These are phyloP conservation scores for Petroica traversi DNA, from an alignment of 2,113 vertebrate species.

Conservation along the genomic window DNA sequence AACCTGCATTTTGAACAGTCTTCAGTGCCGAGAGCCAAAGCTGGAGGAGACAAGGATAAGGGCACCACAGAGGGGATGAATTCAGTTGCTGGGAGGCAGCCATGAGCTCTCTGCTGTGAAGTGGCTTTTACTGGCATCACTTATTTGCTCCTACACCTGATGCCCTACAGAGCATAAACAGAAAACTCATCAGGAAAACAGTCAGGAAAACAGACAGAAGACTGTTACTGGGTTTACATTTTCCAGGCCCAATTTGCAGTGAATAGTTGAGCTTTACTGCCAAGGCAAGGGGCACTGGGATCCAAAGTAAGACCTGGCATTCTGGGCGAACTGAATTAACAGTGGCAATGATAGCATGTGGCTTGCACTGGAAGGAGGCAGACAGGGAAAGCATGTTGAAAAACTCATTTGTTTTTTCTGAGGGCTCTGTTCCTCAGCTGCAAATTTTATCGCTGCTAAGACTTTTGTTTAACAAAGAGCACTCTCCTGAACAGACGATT, in stretches of 20 bases:
- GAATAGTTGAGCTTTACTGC: not conserved
- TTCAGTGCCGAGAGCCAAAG: not conserved
- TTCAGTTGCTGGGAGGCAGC: conserved; percentile 36
- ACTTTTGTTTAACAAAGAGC: not conserved
- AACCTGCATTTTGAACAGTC: conserved; percentile 26
- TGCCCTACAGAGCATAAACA: conserved; percentile 30
- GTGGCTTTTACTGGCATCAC: conserved; percentile 56
- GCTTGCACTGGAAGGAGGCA: not conserved
- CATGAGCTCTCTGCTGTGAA: conserved; percentile 20
- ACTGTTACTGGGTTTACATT: conserved; percentile 37
- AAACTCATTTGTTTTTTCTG: not conserved
- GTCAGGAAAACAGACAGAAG: conserved; percentile 35
- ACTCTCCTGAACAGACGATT: not conserved
- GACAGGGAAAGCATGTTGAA: not conserved
- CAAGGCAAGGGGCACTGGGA: not conserved
- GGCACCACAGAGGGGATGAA: conserved; percentile 22
- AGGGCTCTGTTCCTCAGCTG: not conserved
- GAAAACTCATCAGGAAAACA: conserved; percentile 18
- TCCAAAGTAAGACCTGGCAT: not conserved
- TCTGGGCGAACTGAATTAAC: not conserved
- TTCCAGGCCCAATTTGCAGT: conserved; percentile 30
- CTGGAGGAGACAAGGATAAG: conserved; percentile 46
- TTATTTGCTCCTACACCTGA: conserved; percentile 27
- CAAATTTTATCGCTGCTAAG: not conserved
- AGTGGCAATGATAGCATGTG: not conserved